phyloP scores from a whole-genome alignment of 1,140 invertebrate genomes.

The Platorchestia sp. region DNA sequence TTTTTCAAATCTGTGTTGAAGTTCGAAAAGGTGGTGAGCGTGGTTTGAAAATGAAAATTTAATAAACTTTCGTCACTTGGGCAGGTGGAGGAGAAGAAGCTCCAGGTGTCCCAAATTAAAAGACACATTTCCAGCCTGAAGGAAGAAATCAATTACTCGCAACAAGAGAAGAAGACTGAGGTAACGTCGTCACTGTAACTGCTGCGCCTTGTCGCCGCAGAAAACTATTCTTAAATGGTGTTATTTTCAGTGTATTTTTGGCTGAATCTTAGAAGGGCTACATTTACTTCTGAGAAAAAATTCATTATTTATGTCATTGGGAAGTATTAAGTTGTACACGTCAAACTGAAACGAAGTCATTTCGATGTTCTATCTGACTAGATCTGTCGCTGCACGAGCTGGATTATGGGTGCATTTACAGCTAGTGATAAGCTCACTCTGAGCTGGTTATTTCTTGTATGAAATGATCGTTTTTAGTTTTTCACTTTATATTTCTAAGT shows the following conservation, averaged over 20 bases:
- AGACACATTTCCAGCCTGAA: background rate
- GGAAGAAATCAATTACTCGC: background rate
- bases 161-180: constrained; percentile 1
- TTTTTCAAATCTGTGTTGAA: background rate
- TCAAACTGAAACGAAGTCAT: too few species aligned
- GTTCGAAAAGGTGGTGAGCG: background rate
- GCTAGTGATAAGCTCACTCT: background rate
- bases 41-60: background rate
- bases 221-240: background rate
- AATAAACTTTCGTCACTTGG: background rate
- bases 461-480: background rate
- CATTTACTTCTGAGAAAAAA: background rate
- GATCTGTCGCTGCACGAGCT: too few species aligned
- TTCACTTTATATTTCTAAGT: too few species aligned
- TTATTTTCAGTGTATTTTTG: background rate
- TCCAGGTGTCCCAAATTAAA: background rate
- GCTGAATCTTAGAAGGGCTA: too few species aligned
- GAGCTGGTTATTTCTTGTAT: background rate
- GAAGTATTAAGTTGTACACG: too few species aligned
- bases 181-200: background rate
- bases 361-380: too few species aligned
- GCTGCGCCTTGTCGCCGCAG: background rate
- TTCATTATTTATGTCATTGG: background rate
- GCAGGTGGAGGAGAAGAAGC: constrained; percentile 34
- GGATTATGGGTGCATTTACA: too few species aligned